Conservation (phyloP, 2,113 vertebrate species). For the Phrynosoma blainvillii region DNA sequence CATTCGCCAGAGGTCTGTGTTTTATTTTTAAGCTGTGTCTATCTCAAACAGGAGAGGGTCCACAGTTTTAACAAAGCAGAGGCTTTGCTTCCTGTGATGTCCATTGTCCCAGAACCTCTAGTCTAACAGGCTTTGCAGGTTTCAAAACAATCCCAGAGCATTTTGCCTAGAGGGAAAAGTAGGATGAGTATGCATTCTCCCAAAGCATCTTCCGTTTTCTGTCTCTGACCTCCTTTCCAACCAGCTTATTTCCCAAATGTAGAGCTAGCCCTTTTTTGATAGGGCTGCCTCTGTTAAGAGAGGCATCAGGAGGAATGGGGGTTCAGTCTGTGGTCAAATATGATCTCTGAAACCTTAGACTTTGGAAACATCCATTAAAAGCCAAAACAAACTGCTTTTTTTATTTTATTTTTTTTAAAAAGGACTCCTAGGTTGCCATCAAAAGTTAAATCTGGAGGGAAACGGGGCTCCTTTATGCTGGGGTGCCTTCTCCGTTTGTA, state of each 20-base stretch:
- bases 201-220: neutral
- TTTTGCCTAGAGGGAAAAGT: neutral
- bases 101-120: too few species aligned
- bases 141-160: neutral
- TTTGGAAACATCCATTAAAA: too few species aligned
- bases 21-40: neutral
- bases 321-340: too few species aligned
- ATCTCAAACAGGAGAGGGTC: neutral
- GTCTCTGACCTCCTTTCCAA: neutral
- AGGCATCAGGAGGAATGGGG: rapidly evolving
- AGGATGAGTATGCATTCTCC: neutral
- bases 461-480: neutral
- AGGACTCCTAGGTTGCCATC: neutral
- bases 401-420: too few species aligned
- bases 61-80: too few species aligned
- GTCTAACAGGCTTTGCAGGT: neutral
- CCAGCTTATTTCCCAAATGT: neutral
- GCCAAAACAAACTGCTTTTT: too few species aligned
- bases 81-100: neutral
- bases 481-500: too few species aligned
- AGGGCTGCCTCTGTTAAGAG: neutral
- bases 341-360: too few species aligned
- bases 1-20: slow-evolving; percentile 79
- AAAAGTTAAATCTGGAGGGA: neutral
- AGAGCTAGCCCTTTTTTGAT: too few species aligned